These are phyloP conservation scores for Oncopodura yosiiana DNA, from an alignment of 1,140 invertebrate species.

Conservation along the genomic window DNA sequence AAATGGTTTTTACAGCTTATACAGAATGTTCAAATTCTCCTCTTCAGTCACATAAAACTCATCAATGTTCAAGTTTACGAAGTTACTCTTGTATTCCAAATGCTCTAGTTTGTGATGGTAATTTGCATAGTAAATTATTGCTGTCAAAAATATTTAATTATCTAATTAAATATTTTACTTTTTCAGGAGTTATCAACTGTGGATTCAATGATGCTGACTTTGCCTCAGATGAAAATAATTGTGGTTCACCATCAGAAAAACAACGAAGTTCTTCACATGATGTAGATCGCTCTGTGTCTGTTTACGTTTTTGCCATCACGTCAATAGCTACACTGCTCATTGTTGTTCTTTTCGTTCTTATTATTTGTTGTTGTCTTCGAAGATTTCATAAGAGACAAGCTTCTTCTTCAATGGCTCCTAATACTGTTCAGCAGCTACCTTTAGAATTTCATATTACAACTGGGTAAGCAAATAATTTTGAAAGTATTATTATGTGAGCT, in stretches of 20 bases:
- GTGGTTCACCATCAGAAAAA: neutral
- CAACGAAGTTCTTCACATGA: too few species aligned
- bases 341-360: constrained; percentile 23
- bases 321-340: constrained; percentile 26
- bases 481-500: neutral
- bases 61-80: constrained; percentile 11
- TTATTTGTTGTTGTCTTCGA: constrained; percentile 28
- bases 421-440: neutral
- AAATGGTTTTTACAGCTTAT: constrained; percentile 31
- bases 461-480: constrained; percentile 8
- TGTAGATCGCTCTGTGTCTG: constrained; percentile 18
- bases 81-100: constrained; percentile 22
- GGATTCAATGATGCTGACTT: constrained; percentile 29
- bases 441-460: constrained; percentile 13
- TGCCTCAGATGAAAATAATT: constrained; percentile 26
- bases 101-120: constrained; percentile 24
- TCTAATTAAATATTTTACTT: too few species aligned
- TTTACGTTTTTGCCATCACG: constrained; percentile 31
- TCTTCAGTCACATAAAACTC: neutral
- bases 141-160: too few species aligned
- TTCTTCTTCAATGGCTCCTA: neutral
- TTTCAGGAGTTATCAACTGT: constrained; percentile 29
- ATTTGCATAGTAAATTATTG: too few species aligned
- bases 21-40: constrained; percentile 8
- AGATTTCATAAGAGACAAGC: constrained; percentile 11